Percentiles rank a stretch among this genome's conserved stretches.
These are phyloP conservation scores for Callyntrura guangdongensis DNA, from an alignment of 2,888 invertebrate species.

Conservation along the genomic window DNA sequence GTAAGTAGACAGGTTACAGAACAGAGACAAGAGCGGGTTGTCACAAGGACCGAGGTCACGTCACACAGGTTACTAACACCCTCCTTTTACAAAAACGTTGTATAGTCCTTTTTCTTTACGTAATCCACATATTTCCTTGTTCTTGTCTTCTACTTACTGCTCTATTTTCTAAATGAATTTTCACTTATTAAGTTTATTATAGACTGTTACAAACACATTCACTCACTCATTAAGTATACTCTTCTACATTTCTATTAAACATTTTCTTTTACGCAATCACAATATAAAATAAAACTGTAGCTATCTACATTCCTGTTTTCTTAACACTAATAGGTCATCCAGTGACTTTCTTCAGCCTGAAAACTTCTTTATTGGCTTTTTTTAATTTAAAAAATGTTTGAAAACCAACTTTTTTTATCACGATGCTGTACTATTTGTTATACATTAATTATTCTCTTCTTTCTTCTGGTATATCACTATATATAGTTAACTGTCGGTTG, in stretches of 20 bases:
- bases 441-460: no score
- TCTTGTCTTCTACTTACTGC: constrained; percentile 26
- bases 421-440: no score
- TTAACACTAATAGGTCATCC: no score
- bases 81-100: constrained; percentile 29
- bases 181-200: background rate
- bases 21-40: constrained; percentile 89
- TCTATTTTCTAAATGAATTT: background rate
- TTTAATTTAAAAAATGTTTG: no score
- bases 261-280: background rate
- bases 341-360: no score
- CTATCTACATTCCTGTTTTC: no score
- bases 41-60: constrained; percentile 90
- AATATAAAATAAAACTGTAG: no score
- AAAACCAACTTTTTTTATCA: no score
- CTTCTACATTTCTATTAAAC: background rate
- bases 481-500: no score
- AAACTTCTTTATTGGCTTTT: no score
- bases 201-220: background rate
- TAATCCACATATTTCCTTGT: background rate
- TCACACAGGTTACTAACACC: constrained; percentile 86
- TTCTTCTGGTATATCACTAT: no score
- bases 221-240: background rate
- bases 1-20: constrained; percentile 90
- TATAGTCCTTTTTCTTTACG: background rate